Evolutionary conservation across 2,888 invertebrate genomes (phyloP).

Genomic region (Amiota mariae): DNA sequence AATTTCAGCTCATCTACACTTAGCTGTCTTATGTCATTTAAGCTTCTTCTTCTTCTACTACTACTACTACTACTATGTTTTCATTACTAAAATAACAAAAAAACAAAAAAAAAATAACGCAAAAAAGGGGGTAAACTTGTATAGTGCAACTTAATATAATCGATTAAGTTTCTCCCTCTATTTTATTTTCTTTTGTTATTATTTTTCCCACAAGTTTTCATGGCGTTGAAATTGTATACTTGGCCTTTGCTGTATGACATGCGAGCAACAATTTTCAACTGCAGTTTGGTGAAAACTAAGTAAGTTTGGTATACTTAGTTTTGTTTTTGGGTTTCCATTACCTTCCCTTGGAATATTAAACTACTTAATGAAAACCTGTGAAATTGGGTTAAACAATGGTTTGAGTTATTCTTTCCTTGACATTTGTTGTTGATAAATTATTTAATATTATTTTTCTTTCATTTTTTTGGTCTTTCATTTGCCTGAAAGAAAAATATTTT

Average conservation of each 20-base stretch:
- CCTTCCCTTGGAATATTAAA: too few relatives aligned
- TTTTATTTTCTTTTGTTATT: not conserved
- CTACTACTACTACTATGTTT: not conserved
- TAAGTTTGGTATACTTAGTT: not conserved
- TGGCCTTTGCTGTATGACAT: slow-evolving; percentile 22
- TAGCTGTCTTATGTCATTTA: slow-evolving; percentile 7
- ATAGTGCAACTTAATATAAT: slow-evolving; percentile 16
- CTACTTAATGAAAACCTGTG: slow-evolving; percentile 5
- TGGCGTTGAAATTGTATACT: slow-evolving; percentile 13
- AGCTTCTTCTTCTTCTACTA: not conserved
- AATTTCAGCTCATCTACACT: not conserved
- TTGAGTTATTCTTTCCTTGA: slow-evolving; percentile 53
- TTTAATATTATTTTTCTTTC: not conserved
- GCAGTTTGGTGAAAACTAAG: not conserved
- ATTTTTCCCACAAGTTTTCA: slow-evolving; percentile 2
- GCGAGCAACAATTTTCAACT: slow-evolving; percentile 6
- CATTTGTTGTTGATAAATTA: slow-evolving; percentile 48
- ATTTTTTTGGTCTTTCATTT: not conserved
- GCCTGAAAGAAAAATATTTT: not conserved
- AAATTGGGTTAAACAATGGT: slow-evolving; percentile 61
- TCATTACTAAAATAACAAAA: too few relatives aligned
- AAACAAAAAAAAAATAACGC: too few relatives aligned
- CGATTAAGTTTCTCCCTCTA: slow-evolving; percentile 11
- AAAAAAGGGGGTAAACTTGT: not conserved
- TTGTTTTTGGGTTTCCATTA: too few relatives aligned